phyloP scores from a whole-genome alignment of 2,113 vertebrate species.

The Melospiza georgiana region DNA sequence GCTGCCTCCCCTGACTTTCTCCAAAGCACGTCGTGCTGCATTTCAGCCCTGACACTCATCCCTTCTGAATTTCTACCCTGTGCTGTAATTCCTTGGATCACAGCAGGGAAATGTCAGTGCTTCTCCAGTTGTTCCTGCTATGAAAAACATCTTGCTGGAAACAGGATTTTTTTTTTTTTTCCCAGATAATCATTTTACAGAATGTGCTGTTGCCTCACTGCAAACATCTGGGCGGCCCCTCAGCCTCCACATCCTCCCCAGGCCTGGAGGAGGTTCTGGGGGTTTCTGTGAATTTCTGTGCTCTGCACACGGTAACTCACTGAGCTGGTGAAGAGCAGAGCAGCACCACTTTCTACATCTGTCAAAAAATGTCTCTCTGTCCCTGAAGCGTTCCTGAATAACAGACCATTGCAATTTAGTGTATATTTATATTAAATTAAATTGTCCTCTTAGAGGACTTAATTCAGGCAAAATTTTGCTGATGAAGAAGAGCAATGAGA shows the following conservation, averaged over 20 bases:
- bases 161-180: not conserved
- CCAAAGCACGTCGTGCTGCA: not conserved
- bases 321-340: not conserved
- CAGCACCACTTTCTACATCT: not conserved
- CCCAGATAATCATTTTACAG: not conserved
- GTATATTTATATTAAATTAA: no score
- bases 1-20: not conserved
- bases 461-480: not conserved
- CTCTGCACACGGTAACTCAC: not conserved
- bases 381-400: not conserved
- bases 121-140: not conserved
- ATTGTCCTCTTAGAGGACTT: not conserved
- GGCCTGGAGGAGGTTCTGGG: not conserved
- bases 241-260: not conserved
- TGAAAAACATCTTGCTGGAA: not conserved
- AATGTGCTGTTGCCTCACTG: not conserved
- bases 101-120: not conserved
- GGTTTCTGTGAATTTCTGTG: not conserved
- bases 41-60: not conserved
- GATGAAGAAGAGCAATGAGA: not conserved
- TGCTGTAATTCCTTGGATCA: conserved; percentile 36
- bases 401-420: no score
- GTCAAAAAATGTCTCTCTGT: not conserved
- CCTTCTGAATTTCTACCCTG: not conserved
- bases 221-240: not conserved